A percentile compares a stretch with the other conserved stretches of the same genome.
These are phyloP conservation scores for Phycodurus eques DNA, from an alignment of 2,113 vertebrate species.

Conservation along the genomic window DNA sequence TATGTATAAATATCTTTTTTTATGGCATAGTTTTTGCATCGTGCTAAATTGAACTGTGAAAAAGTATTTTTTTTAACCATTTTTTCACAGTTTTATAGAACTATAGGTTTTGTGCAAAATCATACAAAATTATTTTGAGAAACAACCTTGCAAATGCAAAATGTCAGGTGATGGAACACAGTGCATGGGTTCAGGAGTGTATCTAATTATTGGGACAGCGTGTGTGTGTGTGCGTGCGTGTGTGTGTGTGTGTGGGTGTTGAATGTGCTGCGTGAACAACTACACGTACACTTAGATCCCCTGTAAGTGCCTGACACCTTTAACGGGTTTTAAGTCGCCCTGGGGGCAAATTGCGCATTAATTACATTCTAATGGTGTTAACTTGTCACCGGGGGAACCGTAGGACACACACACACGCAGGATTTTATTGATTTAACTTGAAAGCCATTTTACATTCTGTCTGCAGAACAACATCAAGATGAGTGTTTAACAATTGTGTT, in stretches of 20 bases:
- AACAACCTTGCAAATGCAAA: neutral
- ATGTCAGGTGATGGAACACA: neutral
- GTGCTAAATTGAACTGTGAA: no score
- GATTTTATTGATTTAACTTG: constrained; percentile 2
- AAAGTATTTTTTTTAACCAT: no score
- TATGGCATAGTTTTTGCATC: neutral
- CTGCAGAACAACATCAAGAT: neutral
- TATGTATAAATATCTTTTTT: neutral
- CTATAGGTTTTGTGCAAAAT: no score
- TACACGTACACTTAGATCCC: constrained; percentile 11
- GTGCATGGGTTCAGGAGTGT: neutral
- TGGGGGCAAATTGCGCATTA: constrained; percentile 1
- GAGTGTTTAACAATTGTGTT: neutral
- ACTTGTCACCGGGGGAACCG: constrained; percentile 5
- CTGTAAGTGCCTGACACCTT: constrained; percentile 12
- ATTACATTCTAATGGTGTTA: constrained; percentile 11
- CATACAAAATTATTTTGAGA: no score
- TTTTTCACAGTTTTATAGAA: no score
- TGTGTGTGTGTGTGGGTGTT: neutral
- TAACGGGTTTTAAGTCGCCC: constrained; percentile 14
- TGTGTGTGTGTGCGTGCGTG: neutral
- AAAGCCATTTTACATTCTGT: neutral
- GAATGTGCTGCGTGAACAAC: neutral
- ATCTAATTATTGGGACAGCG: neutral
- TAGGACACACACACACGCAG: neutral